Percentiles rank a stretch among this genome's conserved stretches.
Evolutionary conservation across 2,797 vertebrate genomes (phyloP).

Genomic region (Salmo trutta): DNA sequence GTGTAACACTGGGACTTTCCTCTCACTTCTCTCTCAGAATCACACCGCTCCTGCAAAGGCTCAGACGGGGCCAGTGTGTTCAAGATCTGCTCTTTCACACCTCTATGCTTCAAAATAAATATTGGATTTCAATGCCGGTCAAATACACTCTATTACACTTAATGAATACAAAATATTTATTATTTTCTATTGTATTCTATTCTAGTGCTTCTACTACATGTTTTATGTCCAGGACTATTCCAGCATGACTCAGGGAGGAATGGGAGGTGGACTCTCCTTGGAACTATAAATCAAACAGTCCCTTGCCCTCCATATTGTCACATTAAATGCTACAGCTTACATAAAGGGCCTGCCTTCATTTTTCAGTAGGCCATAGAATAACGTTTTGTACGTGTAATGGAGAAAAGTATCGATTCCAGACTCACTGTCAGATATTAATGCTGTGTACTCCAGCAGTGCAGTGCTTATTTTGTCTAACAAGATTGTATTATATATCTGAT

Average conservation of each 20-base stretch:
- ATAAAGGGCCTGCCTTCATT: neutral
- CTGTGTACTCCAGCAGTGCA: constrained; percentile 31
- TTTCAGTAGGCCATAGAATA: neutral
- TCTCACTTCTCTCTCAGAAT: neutral
- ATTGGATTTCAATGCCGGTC: neutral
- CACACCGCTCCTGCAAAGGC: constrained; percentile 1
- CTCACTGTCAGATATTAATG: constrained; percentile 39
- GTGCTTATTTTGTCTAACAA: constrained; percentile 27
- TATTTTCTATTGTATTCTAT: neutral
- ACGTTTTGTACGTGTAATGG: constrained; percentile 24
- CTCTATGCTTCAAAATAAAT: neutral
- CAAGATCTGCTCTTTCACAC: neutral
- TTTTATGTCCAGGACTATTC: neutral
- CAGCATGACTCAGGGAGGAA: neutral
- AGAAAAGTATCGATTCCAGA: constrained; percentile 35
- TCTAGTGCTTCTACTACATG: neutral
- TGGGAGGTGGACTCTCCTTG: neutral
- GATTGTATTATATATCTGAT: constrained; percentile 23
- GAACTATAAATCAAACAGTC: neutral
- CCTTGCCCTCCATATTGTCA: neutral
- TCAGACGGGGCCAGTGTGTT: neutral
- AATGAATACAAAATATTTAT: neutral
- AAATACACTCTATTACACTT: neutral
- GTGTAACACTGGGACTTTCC: constrained; percentile 18
- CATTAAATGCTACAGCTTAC: neutral